phyloP scores from a whole-genome alignment of 2,797 vertebrate genomes.

The Uromys caudimaculatus region DNA sequence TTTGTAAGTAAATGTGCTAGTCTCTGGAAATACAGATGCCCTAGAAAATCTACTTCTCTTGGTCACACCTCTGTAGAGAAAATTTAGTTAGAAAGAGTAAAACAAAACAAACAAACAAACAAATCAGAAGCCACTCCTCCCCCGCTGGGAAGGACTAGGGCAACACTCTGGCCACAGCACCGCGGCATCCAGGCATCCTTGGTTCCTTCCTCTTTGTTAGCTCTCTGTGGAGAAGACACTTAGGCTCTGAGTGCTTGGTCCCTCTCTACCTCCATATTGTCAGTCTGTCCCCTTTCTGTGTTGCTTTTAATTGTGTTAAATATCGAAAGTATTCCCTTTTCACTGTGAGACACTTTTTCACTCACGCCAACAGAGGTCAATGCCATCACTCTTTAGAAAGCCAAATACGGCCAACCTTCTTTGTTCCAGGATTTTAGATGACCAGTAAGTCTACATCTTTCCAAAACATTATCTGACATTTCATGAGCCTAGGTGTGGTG shows the following conservation, averaged over 20 bases:
- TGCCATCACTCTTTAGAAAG: neutral
- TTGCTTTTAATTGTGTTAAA: neutral
- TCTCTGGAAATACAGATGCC: neutral
- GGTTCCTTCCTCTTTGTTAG: neutral
- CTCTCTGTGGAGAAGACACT: too few species aligned
- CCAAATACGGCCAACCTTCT: neutral
- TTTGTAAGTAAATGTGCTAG: neutral
- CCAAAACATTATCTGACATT: neutral
- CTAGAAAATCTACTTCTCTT: neutral
- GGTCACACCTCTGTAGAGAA: neutral
- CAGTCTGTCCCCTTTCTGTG: neutral
- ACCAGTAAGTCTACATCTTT: neutral
- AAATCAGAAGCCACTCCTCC: neutral
- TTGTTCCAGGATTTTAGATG: neutral
- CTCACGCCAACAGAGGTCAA: neutral
- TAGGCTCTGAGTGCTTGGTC: neutral
- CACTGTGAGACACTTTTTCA: neutral
- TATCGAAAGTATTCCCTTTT: neutral
- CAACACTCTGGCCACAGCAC: rapidly evolving
- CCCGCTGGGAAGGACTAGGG: neutral
- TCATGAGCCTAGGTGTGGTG: neutral
- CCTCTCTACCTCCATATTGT: neutral
- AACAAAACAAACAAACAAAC: neutral
- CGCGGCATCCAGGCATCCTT: neutral
- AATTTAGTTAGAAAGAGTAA: neutral